Percentiles rank a stretch among this genome's conserved stretches.
Conservation (phyloP, 2,113 vertebrate species). For the Shinisaurus crocodilurus region DNA sequence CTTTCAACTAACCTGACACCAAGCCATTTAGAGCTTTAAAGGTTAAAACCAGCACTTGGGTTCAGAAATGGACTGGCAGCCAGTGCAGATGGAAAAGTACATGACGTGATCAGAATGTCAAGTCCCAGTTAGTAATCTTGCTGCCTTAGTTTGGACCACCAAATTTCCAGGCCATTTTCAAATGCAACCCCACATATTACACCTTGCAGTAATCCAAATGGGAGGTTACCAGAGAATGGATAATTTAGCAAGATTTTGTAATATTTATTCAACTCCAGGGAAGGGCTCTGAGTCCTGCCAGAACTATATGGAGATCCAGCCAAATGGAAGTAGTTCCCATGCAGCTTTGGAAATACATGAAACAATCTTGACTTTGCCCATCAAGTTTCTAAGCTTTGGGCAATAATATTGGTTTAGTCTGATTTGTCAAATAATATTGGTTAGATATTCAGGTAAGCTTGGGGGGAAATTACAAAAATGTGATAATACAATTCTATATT, state of each 20-base stretch:
- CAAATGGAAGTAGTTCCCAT: neutral
- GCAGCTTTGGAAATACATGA: neutral
- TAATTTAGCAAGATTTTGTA: neutral
- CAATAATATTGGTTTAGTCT: constrained; percentile 49
- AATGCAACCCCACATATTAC: too few species aligned
- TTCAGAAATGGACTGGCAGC: too few species aligned
- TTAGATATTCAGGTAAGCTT: constrained; percentile 41
- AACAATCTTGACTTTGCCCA: neutral
- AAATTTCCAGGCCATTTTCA: too few species aligned
- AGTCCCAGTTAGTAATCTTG: too few species aligned
- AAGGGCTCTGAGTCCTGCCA: neutral
- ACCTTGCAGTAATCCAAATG: too few species aligned
- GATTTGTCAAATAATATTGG: constrained; percentile 57
- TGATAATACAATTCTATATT: neutral
- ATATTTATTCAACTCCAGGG: neutral
- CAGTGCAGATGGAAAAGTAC: too few species aligned
- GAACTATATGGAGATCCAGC: neutral
- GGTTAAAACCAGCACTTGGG: too few species aligned
- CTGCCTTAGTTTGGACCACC: too few species aligned
- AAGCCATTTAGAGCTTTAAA: too few species aligned
- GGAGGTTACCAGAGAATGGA: too few species aligned
- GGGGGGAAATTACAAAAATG: constrained; percentile 36
- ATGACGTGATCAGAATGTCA: too few species aligned
- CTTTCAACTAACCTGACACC: too few species aligned
- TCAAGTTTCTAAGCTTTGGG: constrained; percentile 22